Evolutionary conservation across 2,113 vertebrate species (phyloP), one percentile per base, ranked within the genome.

Genomic region (Pogonocichla stellata): DNA sequence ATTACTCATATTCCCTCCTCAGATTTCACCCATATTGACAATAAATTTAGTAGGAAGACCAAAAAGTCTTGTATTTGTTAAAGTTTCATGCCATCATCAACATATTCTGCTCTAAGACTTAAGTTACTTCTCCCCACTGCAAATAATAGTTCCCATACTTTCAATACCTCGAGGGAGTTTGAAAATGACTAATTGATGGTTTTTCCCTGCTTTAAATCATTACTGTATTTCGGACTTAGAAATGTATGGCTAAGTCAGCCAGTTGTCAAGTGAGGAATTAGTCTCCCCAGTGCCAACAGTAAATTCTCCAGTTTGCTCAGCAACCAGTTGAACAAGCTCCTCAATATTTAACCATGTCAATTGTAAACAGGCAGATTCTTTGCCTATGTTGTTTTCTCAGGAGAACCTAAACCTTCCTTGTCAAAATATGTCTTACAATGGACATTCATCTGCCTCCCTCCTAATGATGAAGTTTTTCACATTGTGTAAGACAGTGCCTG

Each of bases 201-300:
- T 95, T 96, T 96, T 69, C 95, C 90, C 94, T 93, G 86, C 93
- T 96, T 80, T 93, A 95, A 97, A 95, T 97, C 90, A 95, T 97
- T 90, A 85, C 80, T 90, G 57, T 38, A 45, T 78, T 90, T 88
- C 2, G 57, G 74, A 95, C 93, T 97, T 92, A 83, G 79, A 92
- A 96, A 96, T 29, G 51, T 82, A 40, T 75, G 31, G 62, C 34
- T 75, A 90, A 96, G 88, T 61, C 90, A 91, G 78, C 80, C 60
- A 74, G 61, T 82, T 19, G 45, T 93, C 88, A 61, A 81, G 72
- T 50, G 45, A 94, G 88, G 78, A 92, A 58, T 83, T 71, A 86
- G 56, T 36, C 53, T 96, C 93, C 90, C 65, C 26, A 50, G 61
- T 6, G 48, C 88, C 56, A 79, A 66, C 51, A 53, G 72, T 94